A percentile compares a stretch with the other conserved stretches of the same genome.
phyloP scores from a whole-genome alignment of 2,888 invertebrate species.

The Cryptops parisi region DNA sequence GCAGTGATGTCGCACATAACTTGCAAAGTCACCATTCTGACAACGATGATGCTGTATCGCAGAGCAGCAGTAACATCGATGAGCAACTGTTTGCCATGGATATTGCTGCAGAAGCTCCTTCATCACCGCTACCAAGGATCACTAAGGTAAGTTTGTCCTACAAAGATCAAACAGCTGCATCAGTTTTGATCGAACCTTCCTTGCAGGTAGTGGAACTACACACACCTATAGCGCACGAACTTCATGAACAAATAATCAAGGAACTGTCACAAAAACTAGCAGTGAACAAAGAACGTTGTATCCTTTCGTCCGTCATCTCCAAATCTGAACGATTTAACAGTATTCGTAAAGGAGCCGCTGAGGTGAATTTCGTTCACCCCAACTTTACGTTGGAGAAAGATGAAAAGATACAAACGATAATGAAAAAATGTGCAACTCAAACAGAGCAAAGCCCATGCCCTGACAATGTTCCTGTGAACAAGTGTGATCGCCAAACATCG shows the following conservation, averaged over 20 bases:
- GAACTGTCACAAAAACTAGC: not conserved
- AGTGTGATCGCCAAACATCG: too few species aligned
- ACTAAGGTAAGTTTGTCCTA: not conserved
- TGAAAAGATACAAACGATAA: not conserved
- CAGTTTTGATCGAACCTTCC: not conserved
- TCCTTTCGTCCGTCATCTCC: not conserved
- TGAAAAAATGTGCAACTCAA: too few species aligned
- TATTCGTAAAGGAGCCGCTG: not conserved
- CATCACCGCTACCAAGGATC: not conserved
- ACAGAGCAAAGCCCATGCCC: not conserved
- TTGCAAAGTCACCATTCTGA: not conserved
- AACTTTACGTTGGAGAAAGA: not conserved
- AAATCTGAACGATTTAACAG: conserved; percentile 1
- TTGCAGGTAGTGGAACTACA: not conserved
- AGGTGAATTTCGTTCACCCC: not conserved
- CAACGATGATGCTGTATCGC: not conserved
- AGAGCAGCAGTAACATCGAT: not conserved
- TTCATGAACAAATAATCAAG: not conserved
- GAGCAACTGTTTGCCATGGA: not conserved
- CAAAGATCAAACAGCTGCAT: not conserved
- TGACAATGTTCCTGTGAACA: not conserved
- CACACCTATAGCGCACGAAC: not conserved
- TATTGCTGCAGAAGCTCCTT: not conserved
- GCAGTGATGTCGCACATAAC: too few species aligned
- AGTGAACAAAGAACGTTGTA: not conserved